Base-by-base conservation (phyloP, 2,113 vertebrate species). In the Salminus brasiliensis region DNA sequence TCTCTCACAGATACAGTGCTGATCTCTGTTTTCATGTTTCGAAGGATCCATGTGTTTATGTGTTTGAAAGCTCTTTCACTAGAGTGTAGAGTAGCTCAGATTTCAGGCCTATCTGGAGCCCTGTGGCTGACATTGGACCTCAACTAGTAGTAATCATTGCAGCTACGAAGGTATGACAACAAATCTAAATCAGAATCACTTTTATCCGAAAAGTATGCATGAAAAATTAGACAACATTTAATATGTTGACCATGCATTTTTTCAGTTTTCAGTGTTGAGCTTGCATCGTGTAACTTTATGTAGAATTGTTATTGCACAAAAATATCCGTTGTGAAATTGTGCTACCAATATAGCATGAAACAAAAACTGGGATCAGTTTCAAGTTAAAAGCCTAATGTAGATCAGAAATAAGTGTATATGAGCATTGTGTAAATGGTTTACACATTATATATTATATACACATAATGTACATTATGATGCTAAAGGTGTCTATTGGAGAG, bases 61-160 rank as follows among this genome's bases (percentile, higher is more conserved):
- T 39, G 30, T n/a, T 21, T 90, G 91, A 89, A 90, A 89, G 60
- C 66, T 30, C 86, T 89, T 81, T 87, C 85, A 41, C 8, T 25
- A 81, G 76, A n/a, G n/a, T 52, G 9, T 86, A 55, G 45, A 85
- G 27, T 45, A 59, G 83, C 70, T 91, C 81, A 29, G 79, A 87
- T 92, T 91, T 91, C 88, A 68, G 77, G 87, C 67, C 86, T 85
- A 85, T 89, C 85, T 74, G 80, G 87, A 67, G 82, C 87, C 85
- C 87, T 84, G 59, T 78, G 78, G 88, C 83, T 88, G 91, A 91
- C 57, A 93, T 81, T 74, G 29, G 89, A 92, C 90, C 87, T 80
- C 67, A 43, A 69, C 55, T 79, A 80, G 88, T 84, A 89, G 90
- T 83, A 81, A 84, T 87, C 79, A 60, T 29, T 67, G 60, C 43